phyloP scores from a whole-genome alignment of 2,113 vertebrate genomes.

The Sorex fumeus region DNA sequence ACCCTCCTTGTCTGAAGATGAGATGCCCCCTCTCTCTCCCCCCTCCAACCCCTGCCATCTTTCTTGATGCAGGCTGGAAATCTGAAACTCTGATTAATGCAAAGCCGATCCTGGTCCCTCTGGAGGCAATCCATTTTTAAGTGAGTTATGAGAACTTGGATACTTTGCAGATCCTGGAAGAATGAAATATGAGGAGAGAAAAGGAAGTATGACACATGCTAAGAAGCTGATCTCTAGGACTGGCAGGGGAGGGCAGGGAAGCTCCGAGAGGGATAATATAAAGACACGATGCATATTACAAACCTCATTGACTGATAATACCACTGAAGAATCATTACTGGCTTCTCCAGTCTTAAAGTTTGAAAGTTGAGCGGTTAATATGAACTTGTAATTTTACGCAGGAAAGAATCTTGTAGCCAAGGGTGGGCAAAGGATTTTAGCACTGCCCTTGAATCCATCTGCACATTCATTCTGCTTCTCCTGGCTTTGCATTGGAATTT shows the following conservation, averaged over 20 bases:
- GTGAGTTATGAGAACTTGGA: slow-evolving; percentile 85
- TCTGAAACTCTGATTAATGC: slow-evolving; percentile 74
- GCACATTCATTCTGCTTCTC: neutral
- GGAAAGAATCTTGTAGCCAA: neutral
- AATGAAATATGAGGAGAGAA: slow-evolving; percentile 78
- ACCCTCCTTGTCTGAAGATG: slow-evolving; percentile 39
- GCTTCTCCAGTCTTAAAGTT: neutral
- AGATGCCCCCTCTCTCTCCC: neutral
- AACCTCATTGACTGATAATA: slow-evolving; percentile 15
- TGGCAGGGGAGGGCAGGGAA: neutral
- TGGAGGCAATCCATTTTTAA: slow-evolving; percentile 84
- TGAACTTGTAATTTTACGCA: neutral
- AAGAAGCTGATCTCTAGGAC: slow-evolving; percentile 64
- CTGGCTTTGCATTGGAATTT: neutral
- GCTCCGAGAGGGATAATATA: slow-evolving; percentile 41
- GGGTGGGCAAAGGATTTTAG: neutral
- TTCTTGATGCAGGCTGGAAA: slow-evolving; percentile 24
- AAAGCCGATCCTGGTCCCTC: slow-evolving; percentile 72
- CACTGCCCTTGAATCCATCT: neutral
- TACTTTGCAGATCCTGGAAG: slow-evolving; percentile 80
- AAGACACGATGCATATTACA: neutral
- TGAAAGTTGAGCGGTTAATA: slow-evolving; percentile 18
- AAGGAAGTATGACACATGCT: slow-evolving; percentile 75
- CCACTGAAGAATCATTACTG: neutral
- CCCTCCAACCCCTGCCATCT: slow-evolving; percentile 38